Conservation (phyloP, 2,888 invertebrate species). For the Actias luna region DNA sequence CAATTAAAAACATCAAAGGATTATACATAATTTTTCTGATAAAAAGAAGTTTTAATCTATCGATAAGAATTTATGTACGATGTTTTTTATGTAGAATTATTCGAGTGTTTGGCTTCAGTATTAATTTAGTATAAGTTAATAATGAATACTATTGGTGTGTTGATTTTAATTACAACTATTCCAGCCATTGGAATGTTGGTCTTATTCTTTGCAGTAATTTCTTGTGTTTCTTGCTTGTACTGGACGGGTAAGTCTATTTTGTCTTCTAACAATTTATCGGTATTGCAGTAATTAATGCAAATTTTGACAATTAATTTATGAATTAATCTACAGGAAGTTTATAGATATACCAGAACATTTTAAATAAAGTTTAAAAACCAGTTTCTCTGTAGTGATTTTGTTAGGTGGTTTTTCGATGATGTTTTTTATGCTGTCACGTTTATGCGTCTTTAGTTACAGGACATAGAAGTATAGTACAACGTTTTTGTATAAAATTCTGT, state of each 20-base stretch:
- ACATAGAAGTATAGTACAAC: too few relatives aligned
- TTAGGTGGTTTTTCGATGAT: too few relatives aligned
- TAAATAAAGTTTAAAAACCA: too few relatives aligned
- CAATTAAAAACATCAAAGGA: background rate
- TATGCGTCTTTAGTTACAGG: too few relatives aligned
- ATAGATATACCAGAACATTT: too few relatives aligned
- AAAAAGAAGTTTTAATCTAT: constrained; percentile 3
- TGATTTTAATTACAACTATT: constrained; percentile 28
- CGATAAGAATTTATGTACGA: background rate
- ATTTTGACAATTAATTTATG: too few relatives aligned
- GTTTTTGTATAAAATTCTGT: too few relatives aligned
- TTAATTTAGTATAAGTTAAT: background rate
- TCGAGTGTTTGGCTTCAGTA: background rate
- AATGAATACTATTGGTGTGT: constrained; percentile 22
- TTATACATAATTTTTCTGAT: constrained; percentile 9
- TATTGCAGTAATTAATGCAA: background rate
- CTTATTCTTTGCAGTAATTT: constrained; percentile 20
- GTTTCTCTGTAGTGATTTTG: too few relatives aligned
- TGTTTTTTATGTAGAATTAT: background rate
- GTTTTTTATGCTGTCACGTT: too few relatives aligned
- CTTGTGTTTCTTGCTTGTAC: constrained; percentile 16
- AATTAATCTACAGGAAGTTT: too few relatives aligned
- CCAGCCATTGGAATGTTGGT: constrained; percentile 28
- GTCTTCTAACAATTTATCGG: background rate
- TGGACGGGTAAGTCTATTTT: constrained; percentile 31